Base-by-base conservation (phyloP, 1,140 invertebrate species). In the Tetramorium simillimum region DNA sequence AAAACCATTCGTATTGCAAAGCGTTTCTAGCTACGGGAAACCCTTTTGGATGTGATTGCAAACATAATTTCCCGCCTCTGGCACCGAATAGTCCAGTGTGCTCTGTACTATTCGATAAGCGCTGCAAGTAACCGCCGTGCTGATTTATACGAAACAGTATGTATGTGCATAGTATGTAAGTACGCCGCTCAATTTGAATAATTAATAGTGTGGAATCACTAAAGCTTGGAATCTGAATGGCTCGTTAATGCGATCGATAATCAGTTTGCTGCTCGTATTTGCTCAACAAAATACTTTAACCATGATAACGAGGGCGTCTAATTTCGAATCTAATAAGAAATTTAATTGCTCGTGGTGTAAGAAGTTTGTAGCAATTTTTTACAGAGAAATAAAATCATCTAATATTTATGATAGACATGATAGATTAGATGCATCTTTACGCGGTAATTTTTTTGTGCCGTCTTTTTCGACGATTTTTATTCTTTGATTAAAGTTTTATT, bases 101-200 rank as follows among this genome's bases (percentile, higher is more conserved):
- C 28, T 53, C 33, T 73, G 28, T 56, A 37, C 56, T 51, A 85
- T 78, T 73, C 58, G 40, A 40, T 86, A 67, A 37, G 28, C 53
- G 69, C 49, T 62, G 70, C 60, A 43, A 53, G 60, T 46, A 88
- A 80, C 43, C 60, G 24, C 51, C 12, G 58, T 37, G 10, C 46
- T 69, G 78, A 89, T 89, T 89, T 86, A 53, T 40, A 86, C 67
- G 70, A 69, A 80, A 88, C 16, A 62, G 28, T 60, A 40, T 67
- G n/a, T 56, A 60, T 40, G 33, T 33, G 58, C 60, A 40, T 3
- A 60, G 10, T 75, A 72, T 21, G 53, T n/a, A 75, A 84, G 40
- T 75, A 18, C 69, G 40, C 40, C 24, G 40, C n/a, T 62, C 69
- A 75, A 60, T 75, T 73, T 84, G 53, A 58, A 84, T 84, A 84